phyloP scores from a whole-genome alignment of 2,888 invertebrate species.

The Cartodere bifasciata region DNA sequence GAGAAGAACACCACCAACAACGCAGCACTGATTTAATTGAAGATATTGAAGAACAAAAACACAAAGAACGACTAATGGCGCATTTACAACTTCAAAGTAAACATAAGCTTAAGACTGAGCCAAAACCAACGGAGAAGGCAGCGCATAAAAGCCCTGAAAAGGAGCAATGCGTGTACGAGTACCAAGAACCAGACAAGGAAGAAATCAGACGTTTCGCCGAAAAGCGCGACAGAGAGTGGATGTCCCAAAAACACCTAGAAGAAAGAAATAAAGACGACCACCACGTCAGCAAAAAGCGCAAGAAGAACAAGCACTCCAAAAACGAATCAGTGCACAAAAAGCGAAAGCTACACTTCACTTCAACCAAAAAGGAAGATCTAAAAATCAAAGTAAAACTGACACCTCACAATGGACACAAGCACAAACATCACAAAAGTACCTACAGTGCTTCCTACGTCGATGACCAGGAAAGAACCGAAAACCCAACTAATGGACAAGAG shows the following conservation, averaged over 20 bases:
- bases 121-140: constrained; percentile 7
- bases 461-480: constrained; percentile 12
- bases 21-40: constrained; percentile 6
- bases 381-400: constrained; percentile 41
- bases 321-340: constrained; percentile 37
- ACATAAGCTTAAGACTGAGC: constrained; percentile 21
- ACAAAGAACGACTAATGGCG: constrained; percentile 30
- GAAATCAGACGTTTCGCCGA: constrained; percentile 34
- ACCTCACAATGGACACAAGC: constrained; percentile 33
- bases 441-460: too few relatives aligned
- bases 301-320: constrained; percentile 44
- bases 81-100: constrained; percentile 30
- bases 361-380: constrained; percentile 36
- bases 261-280: constrained; percentile 20
- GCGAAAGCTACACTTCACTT: constrained; percentile 40
- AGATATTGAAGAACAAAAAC: constrained; percentile 13
- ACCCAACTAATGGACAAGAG: constrained; percentile 16
- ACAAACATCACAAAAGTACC: constrained; percentile 30
- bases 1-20: constrained; percentile 10
- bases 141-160: constrained; percentile 8
- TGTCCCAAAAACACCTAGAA: constrained; percentile 29
- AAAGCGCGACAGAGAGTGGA: constrained; percentile 34
- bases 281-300: constrained; percentile 39
- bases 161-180: constrained; percentile 28
- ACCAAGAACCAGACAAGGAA: constrained; percentile 32